Conservation (phyloP, 2,888 invertebrate species). For the Villa cingulata region DNA sequence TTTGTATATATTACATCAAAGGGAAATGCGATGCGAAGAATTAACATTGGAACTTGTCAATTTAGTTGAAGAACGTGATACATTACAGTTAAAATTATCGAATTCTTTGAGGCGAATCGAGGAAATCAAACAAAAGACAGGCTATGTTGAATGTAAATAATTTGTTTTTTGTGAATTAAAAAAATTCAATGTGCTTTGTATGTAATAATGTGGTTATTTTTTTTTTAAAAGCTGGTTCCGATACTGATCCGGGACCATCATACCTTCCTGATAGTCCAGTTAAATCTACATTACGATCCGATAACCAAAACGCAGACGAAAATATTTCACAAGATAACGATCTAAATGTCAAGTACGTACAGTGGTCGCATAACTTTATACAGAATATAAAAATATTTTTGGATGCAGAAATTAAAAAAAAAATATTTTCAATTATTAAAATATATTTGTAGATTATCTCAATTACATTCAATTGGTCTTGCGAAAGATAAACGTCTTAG, state of each 20-base stretch:
- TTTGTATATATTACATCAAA: constrained; percentile 70
- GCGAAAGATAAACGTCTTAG: constrained; percentile 59
- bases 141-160: constrained; percentile 19
- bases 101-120: constrained; percentile 66
- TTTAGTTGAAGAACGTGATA: constrained; percentile 72
- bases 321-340: constrained; percentile 14
- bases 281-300: constrained; percentile 8
- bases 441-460: constrained; percentile 38
- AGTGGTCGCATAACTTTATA: too few species aligned
- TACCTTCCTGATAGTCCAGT: constrained; percentile 12
- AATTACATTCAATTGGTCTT: constrained; percentile 60
- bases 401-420: not conserved
- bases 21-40: constrained; percentile 76
- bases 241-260: constrained; percentile 14
- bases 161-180: not conserved
- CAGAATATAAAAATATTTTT: too few species aligned
- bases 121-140: constrained; percentile 31
- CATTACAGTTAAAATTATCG: constrained; percentile 66
- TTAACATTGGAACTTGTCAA: constrained; percentile 71
- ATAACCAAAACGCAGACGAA: not conserved
- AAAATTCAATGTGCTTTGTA: not conserved
- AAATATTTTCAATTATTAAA: not conserved
- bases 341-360: constrained; percentile 28
- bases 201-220: not conserved
- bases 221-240: constrained; percentile 8